Base-by-base conservation (phyloP, 2,113 vertebrate species). In the Melospiza melodia region DNA sequence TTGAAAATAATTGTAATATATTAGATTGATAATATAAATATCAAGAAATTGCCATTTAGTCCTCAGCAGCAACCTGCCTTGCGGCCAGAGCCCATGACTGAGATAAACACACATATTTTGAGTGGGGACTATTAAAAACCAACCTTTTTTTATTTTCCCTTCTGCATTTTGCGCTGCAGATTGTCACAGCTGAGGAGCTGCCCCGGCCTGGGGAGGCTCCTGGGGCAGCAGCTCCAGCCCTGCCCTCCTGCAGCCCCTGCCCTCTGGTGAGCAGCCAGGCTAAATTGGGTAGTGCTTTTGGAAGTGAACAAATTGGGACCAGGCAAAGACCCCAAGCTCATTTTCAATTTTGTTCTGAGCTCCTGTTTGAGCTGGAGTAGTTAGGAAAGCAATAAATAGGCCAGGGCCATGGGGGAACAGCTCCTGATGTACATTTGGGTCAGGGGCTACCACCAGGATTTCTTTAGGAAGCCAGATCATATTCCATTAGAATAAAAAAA, bases 361-460 rank as follows among this genome's bases (percentile, higher is more conserved):
- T 92, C 88, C 92, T 84, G 7, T 62, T 89, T 92, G 94, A 97
- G 52, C 87, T 65, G 79, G 5, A 95, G 93, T 51, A 33, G 74
- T 97, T 55, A 95, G 94, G 90, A 97, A 97, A 68, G 93, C 95
- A 94, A 95, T 96, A 97, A 97, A 96, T 97, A 97, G 97, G 97
- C 93, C 96, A 97, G 96, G 96, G 95, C 97, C 97, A 97, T 95
- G 75, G 97, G 97, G 97, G 96, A 97, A 91, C 87, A 83, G 91
- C 83, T 67, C 94, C 73, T 11, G 87, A 78, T 90, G 96, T 95
- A 94, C 94, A 95, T 94, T 72, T 97, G 94, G 94, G 96, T 94
- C 91, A 95, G 93, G 83, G 94, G 92, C 93, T 93, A 96, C 92
- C 95, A 39, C 82, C 28, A 97, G 95, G 92, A 17, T 96, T 97